Conservation (phyloP, 2,113 vertebrate species). For the Siniperca knerii region DNA sequence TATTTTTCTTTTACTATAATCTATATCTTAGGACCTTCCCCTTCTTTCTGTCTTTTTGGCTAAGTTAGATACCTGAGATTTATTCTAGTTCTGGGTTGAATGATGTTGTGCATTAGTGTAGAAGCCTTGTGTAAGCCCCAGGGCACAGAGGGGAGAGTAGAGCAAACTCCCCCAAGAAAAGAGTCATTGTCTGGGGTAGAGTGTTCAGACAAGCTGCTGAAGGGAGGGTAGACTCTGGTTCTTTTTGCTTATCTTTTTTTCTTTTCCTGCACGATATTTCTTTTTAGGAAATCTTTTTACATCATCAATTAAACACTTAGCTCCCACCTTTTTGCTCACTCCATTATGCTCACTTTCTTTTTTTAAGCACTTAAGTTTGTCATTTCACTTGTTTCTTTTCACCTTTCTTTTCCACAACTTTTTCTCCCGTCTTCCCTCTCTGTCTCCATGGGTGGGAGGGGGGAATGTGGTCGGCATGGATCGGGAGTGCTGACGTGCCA, state of each 20-base stretch:
- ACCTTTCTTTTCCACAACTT: not conserved
- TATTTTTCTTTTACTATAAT: slow-evolving; percentile 21
- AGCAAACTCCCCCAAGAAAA: slow-evolving; percentile 58
- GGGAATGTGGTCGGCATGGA: slow-evolving; percentile 42
- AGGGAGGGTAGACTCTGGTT: slow-evolving; percentile 40
- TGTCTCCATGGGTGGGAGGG: slow-evolving; percentile 61
- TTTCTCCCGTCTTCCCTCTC: slow-evolving; percentile 12
- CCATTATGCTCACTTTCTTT: slow-evolving; percentile 11
- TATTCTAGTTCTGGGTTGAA: slow-evolving; percentile 57
- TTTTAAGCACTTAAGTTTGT: slow-evolving; percentile 9
- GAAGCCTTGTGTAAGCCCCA: slow-evolving; percentile 62
- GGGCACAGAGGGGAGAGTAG: slow-evolving; percentile 48
- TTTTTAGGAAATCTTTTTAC: slow-evolving; percentile 12
- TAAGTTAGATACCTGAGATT: slow-evolving; percentile 44
- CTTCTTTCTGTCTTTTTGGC: not conserved
- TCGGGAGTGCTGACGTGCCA: slow-evolving; percentile 68
- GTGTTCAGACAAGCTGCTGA: slow-evolving; percentile 61
- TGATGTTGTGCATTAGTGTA: slow-evolving; percentile 73
- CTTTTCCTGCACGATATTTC: slow-evolving; percentile 12
- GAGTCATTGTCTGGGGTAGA: slow-evolving; percentile 59
- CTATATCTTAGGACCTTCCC: not conserved
- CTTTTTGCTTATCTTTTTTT: slow-evolving; percentile 11
- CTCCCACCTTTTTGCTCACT: slow-evolving; percentile 19
- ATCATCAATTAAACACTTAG: slow-evolving; percentile 45
- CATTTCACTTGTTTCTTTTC: slow-evolving; percentile 30